These are phyloP conservation scores for Crambe crambe DNA, from an alignment of 37 sponge, comb jelly and placozoan species.

Conservation along the genomic window DNA sequence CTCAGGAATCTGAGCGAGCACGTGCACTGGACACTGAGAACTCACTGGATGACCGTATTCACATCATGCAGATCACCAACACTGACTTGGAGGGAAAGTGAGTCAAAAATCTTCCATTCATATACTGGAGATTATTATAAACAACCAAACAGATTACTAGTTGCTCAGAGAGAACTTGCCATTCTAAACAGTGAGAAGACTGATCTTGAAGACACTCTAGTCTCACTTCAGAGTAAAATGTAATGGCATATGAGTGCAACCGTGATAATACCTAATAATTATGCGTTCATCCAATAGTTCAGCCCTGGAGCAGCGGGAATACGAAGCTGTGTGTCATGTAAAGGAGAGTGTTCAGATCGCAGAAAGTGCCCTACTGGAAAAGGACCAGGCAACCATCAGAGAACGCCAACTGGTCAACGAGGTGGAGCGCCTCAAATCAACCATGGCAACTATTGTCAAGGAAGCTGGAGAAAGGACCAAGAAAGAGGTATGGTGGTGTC, in stretches of 20 bases:
- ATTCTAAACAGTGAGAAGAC: slow-evolving; percentile 38
- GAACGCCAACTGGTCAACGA: slow-evolving; percentile 74
- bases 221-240: slow-evolving; percentile 32
- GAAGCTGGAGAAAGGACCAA: slow-evolving; percentile 83
- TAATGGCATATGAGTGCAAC: neutral
- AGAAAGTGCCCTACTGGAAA: slow-evolving; percentile 86
- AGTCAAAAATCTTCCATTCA: neutral
- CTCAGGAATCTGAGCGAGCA: slow-evolving; percentile 41
- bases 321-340: slow-evolving; percentile 72
- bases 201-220: slow-evolving; percentile 38
- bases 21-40: slow-evolving; percentile 18
- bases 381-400: slow-evolving; percentile 74
- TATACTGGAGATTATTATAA: neutral
- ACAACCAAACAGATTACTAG: slow-evolving; percentile 17
- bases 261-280: neutral
- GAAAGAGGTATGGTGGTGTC: slow-evolving; percentile 48
- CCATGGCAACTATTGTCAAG: slow-evolving; percentile 59
- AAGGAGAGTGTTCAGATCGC: slow-evolving; percentile 90
- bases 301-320: slow-evolving; percentile 61
- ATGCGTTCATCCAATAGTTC: neutral
- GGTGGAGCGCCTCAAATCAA: slow-evolving; percentile 55
- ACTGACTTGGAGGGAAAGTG: slow-evolving; percentile 55
- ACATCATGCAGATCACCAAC: slow-evolving; percentile 29
- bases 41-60: slow-evolving; percentile 38
- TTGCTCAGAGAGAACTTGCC: slow-evolving; percentile 41